Evolutionary conservation across 2,888 invertebrate species (phyloP).

Genomic region (Phorcus lineatus): DNA sequence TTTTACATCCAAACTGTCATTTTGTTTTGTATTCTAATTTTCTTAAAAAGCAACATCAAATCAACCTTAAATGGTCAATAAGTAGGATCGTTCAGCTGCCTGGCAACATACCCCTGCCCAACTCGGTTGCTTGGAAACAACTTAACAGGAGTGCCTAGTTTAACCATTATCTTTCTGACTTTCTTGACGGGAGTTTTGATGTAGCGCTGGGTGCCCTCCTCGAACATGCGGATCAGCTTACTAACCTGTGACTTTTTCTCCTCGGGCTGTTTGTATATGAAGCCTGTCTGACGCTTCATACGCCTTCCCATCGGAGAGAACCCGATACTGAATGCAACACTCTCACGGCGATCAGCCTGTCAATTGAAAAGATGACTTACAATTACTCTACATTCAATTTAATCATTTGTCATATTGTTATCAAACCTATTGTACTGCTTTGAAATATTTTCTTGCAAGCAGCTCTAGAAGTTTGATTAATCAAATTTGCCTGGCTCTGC

Average conservation of each 20-base stretch:
- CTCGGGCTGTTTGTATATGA: conserved; percentile 51
- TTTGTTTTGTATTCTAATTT: too few relatives aligned
- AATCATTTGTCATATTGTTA: too few relatives aligned
- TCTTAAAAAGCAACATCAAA: too few relatives aligned
- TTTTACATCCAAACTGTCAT: too few relatives aligned
- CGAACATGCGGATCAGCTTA: conserved; percentile 50
- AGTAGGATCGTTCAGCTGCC: too few relatives aligned
- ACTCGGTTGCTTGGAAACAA: not conserved
- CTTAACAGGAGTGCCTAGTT: not conserved
- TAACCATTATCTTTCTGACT: conserved; percentile 7
- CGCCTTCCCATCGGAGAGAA: conserved; percentile 59
- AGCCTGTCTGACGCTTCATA: conserved; percentile 53
- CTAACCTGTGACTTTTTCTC: conserved; percentile 48
- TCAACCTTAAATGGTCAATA: too few relatives aligned
- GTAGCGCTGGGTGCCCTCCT: conserved; percentile 12
- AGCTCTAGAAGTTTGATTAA: too few relatives aligned
- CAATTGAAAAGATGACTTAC: not conserved
- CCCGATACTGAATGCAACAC: conserved; percentile 47
- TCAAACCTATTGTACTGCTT: too few relatives aligned
- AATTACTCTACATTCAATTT: too few relatives aligned
- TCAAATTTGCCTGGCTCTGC: too few relatives aligned
- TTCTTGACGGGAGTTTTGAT: conserved; percentile 12
- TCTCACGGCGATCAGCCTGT: conserved; percentile 51
- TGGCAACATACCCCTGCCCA: not conserved
- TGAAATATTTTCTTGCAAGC: too few relatives aligned